Conservation (phyloP, 2,113 vertebrate species). For the Ardeotis arabs region DNA sequence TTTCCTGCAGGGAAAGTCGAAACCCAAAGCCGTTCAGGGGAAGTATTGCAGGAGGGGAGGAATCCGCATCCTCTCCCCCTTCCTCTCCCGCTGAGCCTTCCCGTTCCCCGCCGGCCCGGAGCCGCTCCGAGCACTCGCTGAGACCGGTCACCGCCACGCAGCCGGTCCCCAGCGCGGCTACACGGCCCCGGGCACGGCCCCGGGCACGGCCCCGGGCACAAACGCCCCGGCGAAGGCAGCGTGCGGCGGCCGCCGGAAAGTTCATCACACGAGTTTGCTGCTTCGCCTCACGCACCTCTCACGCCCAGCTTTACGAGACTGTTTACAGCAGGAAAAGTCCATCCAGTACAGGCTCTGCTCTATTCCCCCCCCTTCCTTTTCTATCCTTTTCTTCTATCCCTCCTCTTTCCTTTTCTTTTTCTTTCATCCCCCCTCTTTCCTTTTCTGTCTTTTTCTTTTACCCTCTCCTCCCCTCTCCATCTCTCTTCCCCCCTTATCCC, state of each 20-base stretch:
- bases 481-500: not conserved
- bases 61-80: not conserved
- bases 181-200: not conserved
- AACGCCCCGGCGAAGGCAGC: not conserved
- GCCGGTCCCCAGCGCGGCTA: not conserved
- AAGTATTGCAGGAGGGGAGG: not conserved
- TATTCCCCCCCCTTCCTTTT: not conserved
- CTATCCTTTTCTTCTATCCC: too few relatives aligned
- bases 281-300: not conserved
- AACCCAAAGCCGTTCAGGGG: not conserved
- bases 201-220: not conserved
- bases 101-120: not conserved
- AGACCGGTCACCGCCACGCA: not conserved
- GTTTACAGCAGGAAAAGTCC: not conserved
- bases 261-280: not conserved
- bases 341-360: not conserved
- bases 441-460: too few relatives aligned
- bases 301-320: not conserved
- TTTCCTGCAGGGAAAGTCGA: not conserved
- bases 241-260: not conserved
- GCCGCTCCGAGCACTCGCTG: not conserved
- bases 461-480: too few relatives aligned
- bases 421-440: too few relatives aligned
- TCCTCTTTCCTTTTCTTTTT: too few relatives aligned
- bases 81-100: not conserved